Evolutionary conservation across 1,140 invertebrate genomes (phyloP), one percentile per base, ranked within the genome.

Genomic region (Ceratina calcarata): DNA sequence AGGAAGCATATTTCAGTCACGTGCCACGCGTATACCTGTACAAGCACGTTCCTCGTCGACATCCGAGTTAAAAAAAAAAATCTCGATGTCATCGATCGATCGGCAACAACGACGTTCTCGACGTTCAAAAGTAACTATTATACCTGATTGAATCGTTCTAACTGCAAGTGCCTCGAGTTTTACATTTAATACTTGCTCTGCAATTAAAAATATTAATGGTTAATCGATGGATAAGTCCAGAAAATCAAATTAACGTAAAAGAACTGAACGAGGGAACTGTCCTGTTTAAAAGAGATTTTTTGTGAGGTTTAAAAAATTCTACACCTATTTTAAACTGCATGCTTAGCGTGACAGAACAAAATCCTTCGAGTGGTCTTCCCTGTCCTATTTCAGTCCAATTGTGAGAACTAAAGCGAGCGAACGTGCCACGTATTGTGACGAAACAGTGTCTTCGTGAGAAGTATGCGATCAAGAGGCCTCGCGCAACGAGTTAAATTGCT

Each of bases 1-100:
- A 84, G 73, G 69, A 84, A 84, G 80, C 45, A 65, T 84, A 84
- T 82, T 84, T 84, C 58, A 68, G 79, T 84, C 80, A 81, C 82
- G 74, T 62, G 69, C 67, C 13, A n/a, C 24, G 27, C 65, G 49
- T 64, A 73, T 45, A 45, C 8, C 6, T 65, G 73, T 57, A 57
- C 15, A 24, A 24, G n/a, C 70, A 78, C 32, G 20, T 20, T 45
- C 22, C 49, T 27, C 67, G 53, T 53, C 49, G 69, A 55, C 70
- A 18, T 66, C 51, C 18, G 15, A 6, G 57, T 65, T 60, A 66
- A 45, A n/a, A 64, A 51, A 32, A 22, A 55, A 57, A 57, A 13
- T 57, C 15, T 57, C 37, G 37, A 3, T 45, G 4, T 49, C n/a
- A 61, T 60, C 57, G 10, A 13, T 24, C 10, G 37, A 45, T 45